phyloP scores from a whole-genome alignment of 1,140 invertebrate species.

The Drosophila hydei region DNA sequence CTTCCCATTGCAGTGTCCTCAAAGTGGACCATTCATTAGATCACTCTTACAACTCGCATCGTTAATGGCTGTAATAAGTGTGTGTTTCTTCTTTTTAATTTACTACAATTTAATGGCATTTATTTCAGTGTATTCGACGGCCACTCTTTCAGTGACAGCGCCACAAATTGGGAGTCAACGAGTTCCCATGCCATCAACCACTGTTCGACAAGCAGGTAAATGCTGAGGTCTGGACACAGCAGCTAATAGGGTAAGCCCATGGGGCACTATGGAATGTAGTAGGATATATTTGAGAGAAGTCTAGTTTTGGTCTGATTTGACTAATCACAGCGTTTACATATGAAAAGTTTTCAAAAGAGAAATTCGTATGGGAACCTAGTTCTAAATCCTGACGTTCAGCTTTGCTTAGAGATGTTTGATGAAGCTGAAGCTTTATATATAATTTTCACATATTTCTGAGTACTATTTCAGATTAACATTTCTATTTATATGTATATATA shows the following conservation, averaged over 20 bases:
- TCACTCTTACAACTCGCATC: constrained; percentile 15
- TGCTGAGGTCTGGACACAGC: constrained; percentile 15
- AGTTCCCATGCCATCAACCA: constrained; percentile 10
- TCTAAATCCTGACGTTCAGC: too few relatives aligned
- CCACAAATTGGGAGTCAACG: neutral
- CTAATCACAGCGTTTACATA: too few relatives aligned
- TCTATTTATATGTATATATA: too few relatives aligned
- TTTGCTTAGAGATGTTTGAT: too few relatives aligned
- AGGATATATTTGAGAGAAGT: neutral
- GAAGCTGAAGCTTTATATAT: too few relatives aligned
- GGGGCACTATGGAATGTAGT: constrained; percentile 13
- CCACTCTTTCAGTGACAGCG: constrained; percentile 1
- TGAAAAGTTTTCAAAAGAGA: too few relatives aligned
- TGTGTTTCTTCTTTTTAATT: constrained; percentile 15
- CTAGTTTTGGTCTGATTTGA: too few relatives aligned
- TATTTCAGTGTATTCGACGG: neutral
- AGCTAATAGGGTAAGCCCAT: constrained; percentile 25
- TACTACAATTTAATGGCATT: constrained; percentile 4
- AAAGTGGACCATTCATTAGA: constrained; percentile 32
- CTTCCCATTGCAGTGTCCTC: constrained; percentile 1
- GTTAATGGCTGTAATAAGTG: constrained; percentile 6
- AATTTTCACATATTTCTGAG: too few relatives aligned
- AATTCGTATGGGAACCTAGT: too few relatives aligned
- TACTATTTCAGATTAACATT: too few relatives aligned
- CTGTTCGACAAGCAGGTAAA: constrained; percentile 35